Conservation (phyloP, 2,113 vertebrate species). For the Microtus montanus region DNA sequence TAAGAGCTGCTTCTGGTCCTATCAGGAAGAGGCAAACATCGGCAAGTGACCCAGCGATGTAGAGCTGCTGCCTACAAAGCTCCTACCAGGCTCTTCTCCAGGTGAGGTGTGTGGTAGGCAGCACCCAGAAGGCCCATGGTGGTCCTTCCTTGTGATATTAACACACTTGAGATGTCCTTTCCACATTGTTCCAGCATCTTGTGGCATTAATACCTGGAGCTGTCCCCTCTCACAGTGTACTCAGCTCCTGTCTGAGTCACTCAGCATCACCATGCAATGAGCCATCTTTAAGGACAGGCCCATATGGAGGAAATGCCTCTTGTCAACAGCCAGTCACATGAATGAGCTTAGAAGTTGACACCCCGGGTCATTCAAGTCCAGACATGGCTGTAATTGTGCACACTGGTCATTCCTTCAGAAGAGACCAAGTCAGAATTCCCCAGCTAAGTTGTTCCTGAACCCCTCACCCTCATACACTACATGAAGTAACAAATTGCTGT, state of each 20-base stretch:
- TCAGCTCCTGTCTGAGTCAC: background rate
- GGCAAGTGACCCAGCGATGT: background rate
- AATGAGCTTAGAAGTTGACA: background rate
- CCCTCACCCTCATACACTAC: background rate
- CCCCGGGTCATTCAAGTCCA: background rate
- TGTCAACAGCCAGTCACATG: background rate
- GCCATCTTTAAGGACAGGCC: background rate
- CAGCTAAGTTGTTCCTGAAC: background rate
- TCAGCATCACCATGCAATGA: background rate
- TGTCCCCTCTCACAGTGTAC: background rate
- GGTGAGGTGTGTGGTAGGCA: background rate
- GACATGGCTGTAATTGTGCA: background rate
- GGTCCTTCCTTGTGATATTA: background rate
- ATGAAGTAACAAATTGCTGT: background rate
- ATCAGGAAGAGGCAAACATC: background rate
- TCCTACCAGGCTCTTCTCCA: background rate
- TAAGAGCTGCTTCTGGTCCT: background rate
- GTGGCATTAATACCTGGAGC: no score
- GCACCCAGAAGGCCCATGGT: background rate
- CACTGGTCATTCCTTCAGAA: background rate
- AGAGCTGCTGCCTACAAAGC: background rate
- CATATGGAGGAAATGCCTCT: background rate
- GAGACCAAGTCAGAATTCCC: constrained; percentile 10
- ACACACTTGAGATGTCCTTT: background rate
- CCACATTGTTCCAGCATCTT: background rate